phyloP scores from a whole-genome alignment of 2,113 vertebrate genomes.

The Thalassoma bifasciatum region DNA sequence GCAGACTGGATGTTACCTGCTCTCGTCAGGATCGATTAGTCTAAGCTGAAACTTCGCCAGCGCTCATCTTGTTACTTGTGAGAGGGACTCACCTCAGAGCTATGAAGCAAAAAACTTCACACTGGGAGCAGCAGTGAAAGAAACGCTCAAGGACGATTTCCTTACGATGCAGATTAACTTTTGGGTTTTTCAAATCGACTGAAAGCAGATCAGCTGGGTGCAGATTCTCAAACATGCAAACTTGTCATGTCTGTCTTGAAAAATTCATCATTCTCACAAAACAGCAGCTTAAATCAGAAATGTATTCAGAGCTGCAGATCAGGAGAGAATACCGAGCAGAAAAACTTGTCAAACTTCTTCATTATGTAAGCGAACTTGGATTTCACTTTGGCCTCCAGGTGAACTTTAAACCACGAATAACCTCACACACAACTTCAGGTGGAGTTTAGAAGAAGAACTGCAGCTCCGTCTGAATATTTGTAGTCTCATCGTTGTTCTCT shows the following conservation, averaged over 20 bases:
- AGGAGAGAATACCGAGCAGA: neutral
- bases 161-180: no score
- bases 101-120: conserved; percentile 8
- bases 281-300: neutral
- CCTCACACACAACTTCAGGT: neutral
- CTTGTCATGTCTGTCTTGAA: no score
- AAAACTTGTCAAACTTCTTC: conserved; percentile 2
- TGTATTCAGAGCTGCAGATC: neutral
- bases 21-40: conserved; percentile 69
- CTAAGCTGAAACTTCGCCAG: conserved; percentile 56
- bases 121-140: neutral
- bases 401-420: neutral
- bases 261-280: no score
- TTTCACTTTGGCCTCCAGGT: neutral
- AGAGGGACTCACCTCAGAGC: neutral
- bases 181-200: no score
- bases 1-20: conserved; percentile 55
- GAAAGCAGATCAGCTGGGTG: no score
- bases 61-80: conserved; percentile 46
- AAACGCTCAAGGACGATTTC: neutral
- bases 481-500: neutral
- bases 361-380: neutral
- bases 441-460: no score
- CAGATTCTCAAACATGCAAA: no score
- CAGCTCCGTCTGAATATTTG: no score